A percentile compares a stretch with the other conserved stretches of the same genome.
Evolutionary conservation across 2,888 invertebrate species (phyloP).

Genomic region (Cartodere bifasciata): DNA sequence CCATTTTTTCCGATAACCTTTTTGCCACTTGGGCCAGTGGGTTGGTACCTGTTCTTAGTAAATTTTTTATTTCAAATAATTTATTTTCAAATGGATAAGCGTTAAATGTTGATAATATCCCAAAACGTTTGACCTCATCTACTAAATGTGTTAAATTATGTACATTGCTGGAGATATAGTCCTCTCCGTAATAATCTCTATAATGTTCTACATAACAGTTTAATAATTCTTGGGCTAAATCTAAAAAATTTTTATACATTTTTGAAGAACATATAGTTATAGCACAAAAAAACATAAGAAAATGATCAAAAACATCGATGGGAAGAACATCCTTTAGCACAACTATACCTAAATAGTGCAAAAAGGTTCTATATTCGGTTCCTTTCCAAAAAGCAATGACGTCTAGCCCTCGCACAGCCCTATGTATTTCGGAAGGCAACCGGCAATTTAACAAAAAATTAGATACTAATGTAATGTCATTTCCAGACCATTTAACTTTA

Average conservation of each 20-base stretch:
- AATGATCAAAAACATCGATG: conserved; percentile 10
- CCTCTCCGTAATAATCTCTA: conserved; percentile 23
- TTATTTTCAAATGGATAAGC: conserved; percentile 28
- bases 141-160: conserved; percentile 27
- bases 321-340: conserved; percentile 9
- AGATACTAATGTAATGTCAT: conserved; percentile 9
- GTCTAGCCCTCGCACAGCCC: conserved; percentile 11
- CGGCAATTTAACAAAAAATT: conserved; percentile 11
- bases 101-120: conserved; percentile 22
- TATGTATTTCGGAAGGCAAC: conserved; percentile 13
- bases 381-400: conserved; percentile 9
- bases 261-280: conserved; percentile 10
- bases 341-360: conserved; percentile 7
- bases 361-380: conserved; percentile 6
- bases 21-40: conserved; percentile 18
- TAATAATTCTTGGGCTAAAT: conserved; percentile 14
- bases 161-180: conserved; percentile 27
- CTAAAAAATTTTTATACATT: conserved; percentile 7
- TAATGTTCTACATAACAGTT: conserved; percentile 15
- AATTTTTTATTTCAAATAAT: conserved; percentile 19
- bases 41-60: conserved; percentile 14
- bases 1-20: conserved; percentile 14
- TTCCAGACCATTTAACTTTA: conserved; percentile 11
- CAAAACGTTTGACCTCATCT: conserved; percentile 24
- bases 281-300: conserved; percentile 10